Evolutionary conservation across 2,797 vertebrate species (phyloP).

Genomic region (Anabas testudineus): DNA sequence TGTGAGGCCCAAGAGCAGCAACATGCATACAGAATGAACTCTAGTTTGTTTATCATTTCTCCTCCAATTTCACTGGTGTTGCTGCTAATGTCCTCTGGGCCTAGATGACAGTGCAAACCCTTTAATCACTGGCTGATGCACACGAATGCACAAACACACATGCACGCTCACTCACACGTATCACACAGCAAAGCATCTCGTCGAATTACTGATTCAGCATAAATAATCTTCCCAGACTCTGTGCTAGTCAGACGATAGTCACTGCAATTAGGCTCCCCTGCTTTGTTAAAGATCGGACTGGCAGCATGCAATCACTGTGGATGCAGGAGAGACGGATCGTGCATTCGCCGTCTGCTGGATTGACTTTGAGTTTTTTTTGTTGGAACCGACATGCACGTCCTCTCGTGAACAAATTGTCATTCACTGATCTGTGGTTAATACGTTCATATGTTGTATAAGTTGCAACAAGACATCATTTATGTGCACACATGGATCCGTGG

Average conservation of each 20-base stretch:
- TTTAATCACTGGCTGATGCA: slow-evolving; percentile 51
- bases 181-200: slow-evolving; percentile 18
- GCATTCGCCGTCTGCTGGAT: neutral
- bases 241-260: slow-evolving; percentile 29
- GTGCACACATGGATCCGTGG: neutral
- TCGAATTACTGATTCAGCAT: slow-evolving; percentile 57
- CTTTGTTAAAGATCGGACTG: slow-evolving; percentile 22
- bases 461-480: neutral
- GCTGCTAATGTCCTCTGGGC: slow-evolving; percentile 58
- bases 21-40: slow-evolving; percentile 60
- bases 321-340: slow-evolving; percentile 8
- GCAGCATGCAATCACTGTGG: slow-evolving; percentile 20
- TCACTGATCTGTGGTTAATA: slow-evolving; percentile 19
- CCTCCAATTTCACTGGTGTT: slow-evolving; percentile 45
- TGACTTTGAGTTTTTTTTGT: slow-evolving; percentile 6
- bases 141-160: slow-evolving; percentile 9
- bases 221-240: slow-evolving; percentile 46
- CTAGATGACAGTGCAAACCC: slow-evolving; percentile 56
- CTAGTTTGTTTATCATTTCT: slow-evolving; percentile 62
- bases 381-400: slow-evolving; percentile 2
- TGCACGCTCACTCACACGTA: slow-evolving; percentile 23
- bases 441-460: neutral
- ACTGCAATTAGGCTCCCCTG: slow-evolving; percentile 34
- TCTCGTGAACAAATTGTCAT: neutral
- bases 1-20: slow-evolving; percentile 32